A percentile compares a stretch with the other conserved stretches of the same genome.
Evolutionary conservation across 2,888 invertebrate species (phyloP).

Genomic region (Mystacides longicornis): DNA sequence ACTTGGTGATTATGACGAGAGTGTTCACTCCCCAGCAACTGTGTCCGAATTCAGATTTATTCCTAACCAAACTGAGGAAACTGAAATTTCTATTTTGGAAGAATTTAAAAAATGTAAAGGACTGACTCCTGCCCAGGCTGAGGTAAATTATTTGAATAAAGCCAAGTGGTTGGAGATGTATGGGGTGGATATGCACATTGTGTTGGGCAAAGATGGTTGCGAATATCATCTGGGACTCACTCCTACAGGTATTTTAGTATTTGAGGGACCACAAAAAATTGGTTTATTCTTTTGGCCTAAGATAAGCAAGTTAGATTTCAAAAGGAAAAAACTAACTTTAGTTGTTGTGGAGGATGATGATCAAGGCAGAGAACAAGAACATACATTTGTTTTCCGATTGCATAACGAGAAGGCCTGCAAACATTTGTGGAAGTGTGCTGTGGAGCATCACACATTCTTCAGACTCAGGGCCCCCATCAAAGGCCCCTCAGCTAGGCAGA

Average conservation of each 20-base stretch:
- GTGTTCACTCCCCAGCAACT: slow-evolving; percentile 88
- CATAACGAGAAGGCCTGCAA: slow-evolving; percentile 98
- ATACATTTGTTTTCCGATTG: slow-evolving; percentile 95
- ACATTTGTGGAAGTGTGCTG: slow-evolving; percentile 99
- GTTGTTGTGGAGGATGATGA: slow-evolving; percentile 99
- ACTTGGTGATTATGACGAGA: slow-evolving; percentile 91
- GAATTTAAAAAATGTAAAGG: slow-evolving; percentile 83
- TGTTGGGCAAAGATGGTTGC: slow-evolving; percentile 92
- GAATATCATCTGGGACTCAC: slow-evolving; percentile 95
- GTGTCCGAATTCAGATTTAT: slow-evolving; percentile 98
- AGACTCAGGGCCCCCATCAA: slow-evolving; percentile 84
- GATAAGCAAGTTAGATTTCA: slow-evolving; percentile 95
- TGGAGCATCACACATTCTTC: slow-evolving; percentile 99
- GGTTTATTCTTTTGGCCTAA: slow-evolving; percentile 99
- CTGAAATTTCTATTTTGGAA: slow-evolving; percentile 91
- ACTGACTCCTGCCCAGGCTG: slow-evolving; percentile 90
- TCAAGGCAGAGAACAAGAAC: slow-evolving; percentile 92
- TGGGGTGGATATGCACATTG: slow-evolving; percentile 98
- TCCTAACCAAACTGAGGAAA: slow-evolving; percentile 91
- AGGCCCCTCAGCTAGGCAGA: slow-evolving; percentile 82
- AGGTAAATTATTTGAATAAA: slow-evolving; percentile 90
- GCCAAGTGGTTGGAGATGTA: slow-evolving; percentile 98
- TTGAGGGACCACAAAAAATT: slow-evolving; percentile 93
- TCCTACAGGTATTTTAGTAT: slow-evolving; percentile 96
- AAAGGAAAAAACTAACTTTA: slow-evolving; percentile 93